Evolutionary conservation across 2,888 invertebrate genomes (phyloP).

Genomic region (Alentia gelatinosa): DNA sequence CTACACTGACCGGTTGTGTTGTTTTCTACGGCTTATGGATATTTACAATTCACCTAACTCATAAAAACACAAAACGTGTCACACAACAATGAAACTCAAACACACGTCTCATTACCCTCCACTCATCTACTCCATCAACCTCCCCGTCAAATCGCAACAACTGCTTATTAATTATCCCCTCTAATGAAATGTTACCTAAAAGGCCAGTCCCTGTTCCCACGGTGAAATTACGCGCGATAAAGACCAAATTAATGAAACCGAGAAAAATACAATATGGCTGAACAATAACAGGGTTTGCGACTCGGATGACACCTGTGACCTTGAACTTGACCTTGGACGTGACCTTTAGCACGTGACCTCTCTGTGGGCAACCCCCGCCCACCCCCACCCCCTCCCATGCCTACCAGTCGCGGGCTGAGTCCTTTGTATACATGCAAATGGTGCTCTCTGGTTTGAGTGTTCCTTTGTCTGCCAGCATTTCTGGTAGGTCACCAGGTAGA

Average conservation of each 20-base stretch:
- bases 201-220: neutral
- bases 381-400: neutral
- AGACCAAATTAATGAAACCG: neutral
- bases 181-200: neutral
- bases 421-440: conserved; percentile 22
- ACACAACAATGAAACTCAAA: too few species aligned
- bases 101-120: too few species aligned
- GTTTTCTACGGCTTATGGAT: too few species aligned
- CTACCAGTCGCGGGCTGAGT: neutral
- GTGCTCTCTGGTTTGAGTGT: neutral
- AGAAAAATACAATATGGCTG: neutral
- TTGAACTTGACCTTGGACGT: neutral
- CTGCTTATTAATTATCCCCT: neutral
- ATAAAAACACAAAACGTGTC: too few species aligned
- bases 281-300: neutral
- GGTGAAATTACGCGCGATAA: neutral
- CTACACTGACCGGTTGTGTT: too few species aligned
- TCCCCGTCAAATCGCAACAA: too few species aligned
- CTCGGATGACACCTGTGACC: neutral
- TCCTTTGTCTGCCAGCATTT: neutral
- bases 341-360: neutral
- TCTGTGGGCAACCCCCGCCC: too few species aligned
- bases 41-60: too few species aligned
- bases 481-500: neutral
- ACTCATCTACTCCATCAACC: too few species aligned